Percentiles rank a stretch among this genome's conserved stretches.
Conservation (phyloP, 2,113 vertebrate genomes). For the Pipa parva region DNA sequence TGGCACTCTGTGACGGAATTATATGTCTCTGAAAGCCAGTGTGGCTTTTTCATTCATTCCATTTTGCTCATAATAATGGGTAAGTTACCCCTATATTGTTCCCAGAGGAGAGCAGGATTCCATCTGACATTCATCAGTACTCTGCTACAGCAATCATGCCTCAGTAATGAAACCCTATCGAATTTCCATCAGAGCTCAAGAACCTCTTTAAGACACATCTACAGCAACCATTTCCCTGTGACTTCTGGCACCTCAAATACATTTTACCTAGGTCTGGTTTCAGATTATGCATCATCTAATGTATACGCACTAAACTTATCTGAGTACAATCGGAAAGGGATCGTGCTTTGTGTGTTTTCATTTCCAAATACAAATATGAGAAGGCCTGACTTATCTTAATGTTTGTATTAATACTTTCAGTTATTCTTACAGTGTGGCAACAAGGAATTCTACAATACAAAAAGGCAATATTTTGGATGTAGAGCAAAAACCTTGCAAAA, state of each 20-base stretch:
- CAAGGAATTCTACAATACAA: too few relatives aligned
- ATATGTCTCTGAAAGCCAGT: slow-evolving; percentile 16
- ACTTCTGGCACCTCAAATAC: slow-evolving; percentile 20
- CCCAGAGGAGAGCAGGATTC: slow-evolving; percentile 28
- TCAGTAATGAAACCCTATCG: slow-evolving; percentile 23
- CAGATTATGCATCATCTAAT: slow-evolving; percentile 7
- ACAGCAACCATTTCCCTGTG: slow-evolving; percentile 12
- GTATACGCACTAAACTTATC: background rate
- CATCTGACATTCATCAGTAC: slow-evolving; percentile 36
- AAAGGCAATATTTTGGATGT: too few relatives aligned
- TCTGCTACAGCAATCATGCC: slow-evolving; percentile 12
- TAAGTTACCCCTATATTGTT: slow-evolving; percentile 31
- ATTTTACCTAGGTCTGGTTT: slow-evolving; percentile 14
- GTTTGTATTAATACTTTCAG: too few relatives aligned
- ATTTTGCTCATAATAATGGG: slow-evolving; percentile 21
- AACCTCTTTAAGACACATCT: slow-evolving; percentile 8
- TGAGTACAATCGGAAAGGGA: too few relatives aligned
- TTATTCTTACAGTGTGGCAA: too few relatives aligned
- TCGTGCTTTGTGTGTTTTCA: too few relatives aligned
- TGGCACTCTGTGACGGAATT: slow-evolving; percentile 13
- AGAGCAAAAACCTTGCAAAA: too few relatives aligned
- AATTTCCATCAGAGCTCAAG: slow-evolving; percentile 24
- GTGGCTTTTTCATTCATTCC: slow-evolving; percentile 17
- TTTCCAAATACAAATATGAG: too few relatives aligned
- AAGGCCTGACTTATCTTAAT: too few relatives aligned